These are phyloP conservation scores for Myotis lucifugus DNA, from an alignment of 2,113 vertebrate genomes.

Conservation along the genomic window DNA sequence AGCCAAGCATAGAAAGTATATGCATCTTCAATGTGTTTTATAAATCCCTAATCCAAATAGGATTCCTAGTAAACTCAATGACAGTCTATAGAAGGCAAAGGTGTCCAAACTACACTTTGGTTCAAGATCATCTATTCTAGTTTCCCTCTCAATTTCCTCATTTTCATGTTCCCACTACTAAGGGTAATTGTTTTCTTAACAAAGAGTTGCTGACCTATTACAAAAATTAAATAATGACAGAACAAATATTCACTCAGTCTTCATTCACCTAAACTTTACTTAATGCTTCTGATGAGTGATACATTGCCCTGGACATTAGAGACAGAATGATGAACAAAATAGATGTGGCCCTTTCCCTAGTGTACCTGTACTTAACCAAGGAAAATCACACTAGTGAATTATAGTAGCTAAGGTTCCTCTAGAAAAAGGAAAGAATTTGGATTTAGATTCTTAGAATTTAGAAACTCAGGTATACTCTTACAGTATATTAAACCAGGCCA, in stretches of 20 bases:
- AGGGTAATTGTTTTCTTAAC: constrained; percentile 13
- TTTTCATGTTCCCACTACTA: background rate
- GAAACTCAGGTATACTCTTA: background rate
- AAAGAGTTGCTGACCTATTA: background rate
- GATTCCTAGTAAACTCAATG: background rate
- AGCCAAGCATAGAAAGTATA: background rate
- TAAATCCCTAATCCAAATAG: background rate
- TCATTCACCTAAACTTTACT: background rate
- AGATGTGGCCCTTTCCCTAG: background rate
- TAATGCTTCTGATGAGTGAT: background rate
- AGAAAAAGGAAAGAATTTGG: background rate
- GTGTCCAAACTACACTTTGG: background rate
- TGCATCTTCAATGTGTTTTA: background rate
- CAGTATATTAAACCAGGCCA: background rate
- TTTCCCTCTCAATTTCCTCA: background rate
- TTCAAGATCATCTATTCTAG: constrained; percentile 21
- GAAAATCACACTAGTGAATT: background rate
- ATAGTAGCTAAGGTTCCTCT: background rate
- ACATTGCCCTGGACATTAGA: background rate
- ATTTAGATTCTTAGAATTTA: background rate
- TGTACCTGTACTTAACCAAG: background rate
- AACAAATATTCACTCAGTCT: background rate
- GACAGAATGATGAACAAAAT: background rate
- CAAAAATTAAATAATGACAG: background rate
- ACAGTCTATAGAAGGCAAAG: background rate